Evolutionary conservation across 2,888 invertebrate species (phyloP).

Genomic region (Sympetrum striolatum): DNA sequence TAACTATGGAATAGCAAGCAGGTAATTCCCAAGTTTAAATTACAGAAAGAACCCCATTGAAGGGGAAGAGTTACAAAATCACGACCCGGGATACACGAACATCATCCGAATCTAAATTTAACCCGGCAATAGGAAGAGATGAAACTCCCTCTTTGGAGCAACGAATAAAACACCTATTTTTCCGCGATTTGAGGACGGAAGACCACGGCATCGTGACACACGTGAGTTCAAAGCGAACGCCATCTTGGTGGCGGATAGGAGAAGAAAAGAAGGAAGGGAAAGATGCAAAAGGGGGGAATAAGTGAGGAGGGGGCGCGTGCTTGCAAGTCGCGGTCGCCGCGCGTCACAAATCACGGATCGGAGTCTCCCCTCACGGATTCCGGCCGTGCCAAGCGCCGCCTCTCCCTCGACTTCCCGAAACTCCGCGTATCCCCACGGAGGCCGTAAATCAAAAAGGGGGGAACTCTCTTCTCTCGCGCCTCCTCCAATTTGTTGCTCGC

Average conservation of each 20-base stretch:
- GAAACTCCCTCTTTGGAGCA: too few relatives aligned
- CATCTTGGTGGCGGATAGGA: background rate
- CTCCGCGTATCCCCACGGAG: constrained; percentile 22
- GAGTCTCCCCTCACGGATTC: constrained; percentile 18
- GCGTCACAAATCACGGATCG: constrained; percentile 32
- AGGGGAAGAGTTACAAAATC: too few relatives aligned
- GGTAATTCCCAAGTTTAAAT: too few relatives aligned
- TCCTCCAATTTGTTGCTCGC: constrained; percentile 37
- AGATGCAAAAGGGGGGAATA: background rate
- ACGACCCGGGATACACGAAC: too few relatives aligned
- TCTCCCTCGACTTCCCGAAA: background rate
- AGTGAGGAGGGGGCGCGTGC: background rate
- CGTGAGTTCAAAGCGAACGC: background rate
- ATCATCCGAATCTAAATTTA: too few relatives aligned
- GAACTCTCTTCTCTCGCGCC: background rate
- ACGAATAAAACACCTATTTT: too few relatives aligned
- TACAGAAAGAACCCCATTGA: too few relatives aligned
- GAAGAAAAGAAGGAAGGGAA: background rate
- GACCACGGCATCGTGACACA: too few relatives aligned
- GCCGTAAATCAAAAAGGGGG: constrained; percentile 4
- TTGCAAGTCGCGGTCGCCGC: background rate
- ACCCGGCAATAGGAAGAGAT: too few relatives aligned
- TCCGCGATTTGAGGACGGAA: too few relatives aligned
- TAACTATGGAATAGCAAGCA: too few relatives aligned
- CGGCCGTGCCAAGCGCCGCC: constrained; percentile 22